These are phyloP conservation scores for Neoascia interrupta DNA, from an alignment of 2,888 invertebrate genomes.

Conservation along the genomic window DNA sequence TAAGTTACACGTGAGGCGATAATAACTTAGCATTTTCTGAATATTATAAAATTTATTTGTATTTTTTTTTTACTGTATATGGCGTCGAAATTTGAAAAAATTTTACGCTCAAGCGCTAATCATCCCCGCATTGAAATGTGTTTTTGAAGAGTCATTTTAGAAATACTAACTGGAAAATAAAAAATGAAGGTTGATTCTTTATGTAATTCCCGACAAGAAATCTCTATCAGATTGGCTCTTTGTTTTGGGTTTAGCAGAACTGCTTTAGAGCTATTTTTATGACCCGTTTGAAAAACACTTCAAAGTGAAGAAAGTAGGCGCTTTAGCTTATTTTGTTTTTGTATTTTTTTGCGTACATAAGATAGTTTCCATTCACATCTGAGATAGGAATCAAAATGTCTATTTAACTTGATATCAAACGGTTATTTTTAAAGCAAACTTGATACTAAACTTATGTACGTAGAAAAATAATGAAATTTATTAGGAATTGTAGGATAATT, in stretches of 20 bases:
- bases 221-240: too few species aligned
- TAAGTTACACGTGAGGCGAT: too few species aligned
- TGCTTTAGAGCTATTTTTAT: too few species aligned
- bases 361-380: conserved; percentile 37
- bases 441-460: not conserved
- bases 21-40: too few species aligned
- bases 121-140: too few species aligned
- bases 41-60: conserved; percentile 3
- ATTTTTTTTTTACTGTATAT: conserved; percentile 28
- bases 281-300: too few species aligned
- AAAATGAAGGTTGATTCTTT: too few species aligned
- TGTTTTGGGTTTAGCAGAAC: too few species aligned
- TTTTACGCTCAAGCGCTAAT: not conserved
- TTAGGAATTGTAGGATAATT: not conserved
- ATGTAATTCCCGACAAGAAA: too few species aligned
- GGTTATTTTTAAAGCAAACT: conserved; percentile 30
- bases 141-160: too few species aligned
- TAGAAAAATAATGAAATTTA: conserved; percentile 56
- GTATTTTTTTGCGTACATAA: not conserved
- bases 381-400: conserved; percentile 50
- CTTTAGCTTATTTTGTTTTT: conserved; percentile 1
- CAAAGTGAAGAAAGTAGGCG: too few species aligned
- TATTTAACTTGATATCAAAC: not conserved
- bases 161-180: too few species aligned
- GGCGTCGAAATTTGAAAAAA: conserved; percentile 43